Percentiles rank a stretch among this genome's conserved stretches.
Evolutionary conservation across 2,797 vertebrate species (phyloP).

Genomic region (Bovichtus variegatus): DNA sequence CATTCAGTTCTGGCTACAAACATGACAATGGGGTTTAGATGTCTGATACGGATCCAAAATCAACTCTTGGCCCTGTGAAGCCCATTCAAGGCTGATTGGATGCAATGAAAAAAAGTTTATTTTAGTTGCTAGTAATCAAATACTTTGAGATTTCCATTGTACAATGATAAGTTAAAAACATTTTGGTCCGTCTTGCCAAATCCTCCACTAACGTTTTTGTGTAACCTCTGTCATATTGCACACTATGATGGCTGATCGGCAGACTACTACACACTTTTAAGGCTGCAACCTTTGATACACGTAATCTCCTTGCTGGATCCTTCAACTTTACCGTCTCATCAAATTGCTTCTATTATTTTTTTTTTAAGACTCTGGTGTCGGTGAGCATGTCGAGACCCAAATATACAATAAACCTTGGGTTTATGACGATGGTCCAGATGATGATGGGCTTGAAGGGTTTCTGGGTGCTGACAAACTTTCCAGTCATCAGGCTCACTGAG

Average conservation of each 20-base stretch:
- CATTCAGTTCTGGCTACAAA: constrained; percentile 5
- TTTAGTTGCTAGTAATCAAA: neutral
- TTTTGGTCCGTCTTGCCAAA: neutral
- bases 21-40: constrained; percentile 3
- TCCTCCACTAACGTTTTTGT: neutral
- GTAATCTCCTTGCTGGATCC: constrained; percentile 49
- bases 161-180: neutral
- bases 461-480: constrained; percentile 69
- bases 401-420: constrained; percentile 69
- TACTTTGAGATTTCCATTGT: constrained; percentile 4
- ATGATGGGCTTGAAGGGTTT: constrained; percentile 69
- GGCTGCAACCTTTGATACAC: constrained; percentile 27
- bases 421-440: constrained; percentile 73
- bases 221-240: constrained; percentile 5
- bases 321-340: constrained; percentile 59
- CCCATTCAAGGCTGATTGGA: neutral
- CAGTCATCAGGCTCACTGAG: constrained; percentile 69
- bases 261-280: constrained; percentile 5
- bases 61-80: neutral
- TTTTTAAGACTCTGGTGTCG: constrained; percentile 52
- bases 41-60: constrained; percentile 16
- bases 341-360: constrained; percentile 52
- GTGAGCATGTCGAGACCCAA: constrained; percentile 50
- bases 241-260: neutral
- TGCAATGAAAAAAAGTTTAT: constrained; percentile 14